Percentiles rank a stretch among this genome's conserved stretches.
phyloP scores from a whole-genome alignment of 2,888 invertebrate species.

The Cheilosia scutellata region DNA sequence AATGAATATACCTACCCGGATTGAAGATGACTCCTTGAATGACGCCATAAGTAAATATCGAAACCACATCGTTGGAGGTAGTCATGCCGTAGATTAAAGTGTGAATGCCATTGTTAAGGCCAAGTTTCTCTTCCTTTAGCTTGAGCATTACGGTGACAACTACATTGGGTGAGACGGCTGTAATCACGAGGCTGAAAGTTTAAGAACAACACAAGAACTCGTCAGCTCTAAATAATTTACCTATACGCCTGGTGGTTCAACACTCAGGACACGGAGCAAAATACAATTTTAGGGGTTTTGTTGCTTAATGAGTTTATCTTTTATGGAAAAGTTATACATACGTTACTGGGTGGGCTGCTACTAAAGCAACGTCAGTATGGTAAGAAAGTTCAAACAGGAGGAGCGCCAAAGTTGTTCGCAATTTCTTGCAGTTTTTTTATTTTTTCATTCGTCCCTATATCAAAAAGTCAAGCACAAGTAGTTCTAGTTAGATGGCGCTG shows the following conservation, averaged over 20 bases:
- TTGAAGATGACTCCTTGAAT: conserved; percentile 88
- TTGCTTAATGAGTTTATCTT: conserved; percentile 62
- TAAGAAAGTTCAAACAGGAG: conserved; percentile 32
- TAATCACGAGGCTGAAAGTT: conserved; percentile 85
- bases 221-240: conserved; percentile 16
- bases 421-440: too few relatives aligned
- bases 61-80: conserved; percentile 90
- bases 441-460: conserved; percentile 4
- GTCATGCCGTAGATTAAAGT: conserved; percentile 87
- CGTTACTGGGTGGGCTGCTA: neutral
- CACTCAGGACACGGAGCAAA: conserved; percentile 3
- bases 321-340: neutral
- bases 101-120: conserved; percentile 90
- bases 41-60: conserved; percentile 90
- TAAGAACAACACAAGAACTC: conserved; percentile 19
- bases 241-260: neutral
- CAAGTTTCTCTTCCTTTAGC: conserved; percentile 86
- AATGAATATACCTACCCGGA: conserved; percentile 84
- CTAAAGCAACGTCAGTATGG: neutral
- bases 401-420: conserved; percentile 21
- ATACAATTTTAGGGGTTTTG: conserved; percentile 54
- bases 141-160: conserved; percentile 89
- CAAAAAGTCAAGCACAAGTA: conserved; percentile 31
- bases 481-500: conserved; percentile 46
- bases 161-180: conserved; percentile 90